Conservation (phyloP, 2,797 vertebrate species). For the Cheirogaleus major region DNA sequence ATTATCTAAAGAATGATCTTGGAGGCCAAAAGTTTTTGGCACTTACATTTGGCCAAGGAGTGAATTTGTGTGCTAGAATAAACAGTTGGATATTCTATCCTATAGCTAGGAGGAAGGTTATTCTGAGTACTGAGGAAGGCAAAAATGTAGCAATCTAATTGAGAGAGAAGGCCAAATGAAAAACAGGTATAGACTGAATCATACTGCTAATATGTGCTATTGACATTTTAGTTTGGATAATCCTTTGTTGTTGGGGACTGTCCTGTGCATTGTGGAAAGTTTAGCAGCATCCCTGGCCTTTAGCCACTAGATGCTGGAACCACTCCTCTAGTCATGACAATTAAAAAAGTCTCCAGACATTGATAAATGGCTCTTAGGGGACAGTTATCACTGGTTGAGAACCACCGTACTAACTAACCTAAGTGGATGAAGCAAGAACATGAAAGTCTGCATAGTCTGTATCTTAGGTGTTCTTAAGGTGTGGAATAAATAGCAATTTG, state of each 20-base stretch:
- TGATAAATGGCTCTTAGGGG: background rate
- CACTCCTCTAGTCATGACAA: background rate
- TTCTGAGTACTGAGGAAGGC: background rate
- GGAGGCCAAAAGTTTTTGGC: background rate
- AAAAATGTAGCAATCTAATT: background rate
- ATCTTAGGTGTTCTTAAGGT: background rate
- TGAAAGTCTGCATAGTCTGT: background rate
- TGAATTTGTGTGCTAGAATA: slow-evolving; percentile 25
- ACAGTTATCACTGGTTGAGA: background rate
- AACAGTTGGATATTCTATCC: background rate
- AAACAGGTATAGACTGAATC: background rate
- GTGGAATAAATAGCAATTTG: background rate
- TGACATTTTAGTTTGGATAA: background rate
- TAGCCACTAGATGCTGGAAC: background rate
- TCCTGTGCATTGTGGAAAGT: background rate
- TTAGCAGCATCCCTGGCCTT: background rate
- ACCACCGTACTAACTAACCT: background rate
- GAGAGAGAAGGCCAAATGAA: background rate
- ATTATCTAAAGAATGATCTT: slow-evolving; percentile 35
- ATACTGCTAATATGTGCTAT: background rate
- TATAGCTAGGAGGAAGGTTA: background rate
- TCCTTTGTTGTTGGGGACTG: background rate
- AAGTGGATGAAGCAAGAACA: background rate
- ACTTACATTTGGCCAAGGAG: slow-evolving; percentile 15
- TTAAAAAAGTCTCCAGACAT: background rate